Base-by-base conservation (phyloP, 2,888 invertebrate genomes). In the Lasius platythorax region DNA sequence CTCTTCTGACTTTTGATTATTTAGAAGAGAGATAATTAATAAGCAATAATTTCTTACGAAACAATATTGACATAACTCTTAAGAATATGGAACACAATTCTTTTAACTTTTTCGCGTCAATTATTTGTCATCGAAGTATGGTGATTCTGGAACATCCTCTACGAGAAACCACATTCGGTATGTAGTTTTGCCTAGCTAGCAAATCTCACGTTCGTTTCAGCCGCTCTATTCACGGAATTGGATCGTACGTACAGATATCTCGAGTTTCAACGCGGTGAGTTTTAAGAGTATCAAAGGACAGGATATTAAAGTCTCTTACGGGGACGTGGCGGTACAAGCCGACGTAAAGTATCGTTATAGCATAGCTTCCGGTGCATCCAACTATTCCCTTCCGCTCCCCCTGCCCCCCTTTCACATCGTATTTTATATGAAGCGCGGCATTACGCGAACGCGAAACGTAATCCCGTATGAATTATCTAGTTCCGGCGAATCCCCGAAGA, bases 281-380 rank as follows among this genome's bases (percentile, higher is more conserved):
- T 91, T 90, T 87, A 87, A 91, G 72, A 79, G 86, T 85, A 90
- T 89, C 88, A 90, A 90, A 89, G 90, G 85, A 86, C 90, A 88
- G 91, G 90, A 90, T 90, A 91, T 91, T 91, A 90, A 91, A 91
- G 89, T 90, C 90, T 88, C 85, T 85, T 78, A 78, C 58, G 63
- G 33, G n/a, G 61, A 37, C 74, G 81, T 72, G 79, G 66, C 83
- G 50, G 43, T 67, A 18, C 75, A n/a, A 40, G 43, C n/a, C 67
- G 56, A 58, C 61, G 86, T 78, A 81, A 87, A 87, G 85, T 75
- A 86, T 89, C 88, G 87, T 87, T 86, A 87, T 66, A 84, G 73
- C 64, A n/a, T 61, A 40, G 61, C 50, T 56, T 70, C n/a, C 75
- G 43, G 43, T 73, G 37, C 61, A 73, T 63, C 61, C 79, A 50